Conservation (phyloP, 2,888 invertebrate genomes). For the Catonia carolina region DNA sequence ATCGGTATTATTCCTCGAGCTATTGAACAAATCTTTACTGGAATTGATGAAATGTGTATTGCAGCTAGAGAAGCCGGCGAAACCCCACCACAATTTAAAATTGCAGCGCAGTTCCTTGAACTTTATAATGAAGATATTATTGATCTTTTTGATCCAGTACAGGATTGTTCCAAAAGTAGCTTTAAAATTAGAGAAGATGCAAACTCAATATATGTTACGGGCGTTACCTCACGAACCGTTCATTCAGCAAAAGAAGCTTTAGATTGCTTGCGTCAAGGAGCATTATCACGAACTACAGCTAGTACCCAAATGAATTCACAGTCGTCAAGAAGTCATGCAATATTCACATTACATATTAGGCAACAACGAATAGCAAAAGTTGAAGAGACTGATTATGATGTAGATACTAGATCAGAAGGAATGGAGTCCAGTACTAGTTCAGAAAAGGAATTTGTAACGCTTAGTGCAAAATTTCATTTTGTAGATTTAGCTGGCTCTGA, state of each 20-base stretch:
- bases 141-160: slow-evolving; percentile 81
- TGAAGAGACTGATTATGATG: slow-evolving; percentile 36
- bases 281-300: slow-evolving; percentile 94
- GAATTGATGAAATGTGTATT: slow-evolving; percentile 57
- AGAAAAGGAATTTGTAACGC: slow-evolving; percentile 72
- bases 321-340: slow-evolving; percentile 93
- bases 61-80: slow-evolving; percentile 56
- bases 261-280: slow-evolving; percentile 81
- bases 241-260: slow-evolving; percentile 75
- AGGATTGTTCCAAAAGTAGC: slow-evolving; percentile 47
- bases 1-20: slow-evolving; percentile 93
- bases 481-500: slow-evolving; percentile 98
- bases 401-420: background rate
- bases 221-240: slow-evolving; percentile 76
- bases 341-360: slow-evolving; percentile 86
- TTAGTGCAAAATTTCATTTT: slow-evolving; percentile 97
- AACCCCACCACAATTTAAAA: slow-evolving; percentile 64
- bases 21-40: slow-evolving; percentile 83
- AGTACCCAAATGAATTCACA: slow-evolving; percentile 98
- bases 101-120: slow-evolving; percentile 92
- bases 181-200: slow-evolving; percentile 84
- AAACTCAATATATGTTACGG: slow-evolving; percentile 82
- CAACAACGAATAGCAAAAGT: slow-evolving; percentile 68
- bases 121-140: slow-evolving; percentile 97
- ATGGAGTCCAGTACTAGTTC: slow-evolving; percentile 16